These are phyloP conservation scores for Hemaris fuciformis DNA, from an alignment of 2,888 invertebrate species.

Conservation along the genomic window DNA sequence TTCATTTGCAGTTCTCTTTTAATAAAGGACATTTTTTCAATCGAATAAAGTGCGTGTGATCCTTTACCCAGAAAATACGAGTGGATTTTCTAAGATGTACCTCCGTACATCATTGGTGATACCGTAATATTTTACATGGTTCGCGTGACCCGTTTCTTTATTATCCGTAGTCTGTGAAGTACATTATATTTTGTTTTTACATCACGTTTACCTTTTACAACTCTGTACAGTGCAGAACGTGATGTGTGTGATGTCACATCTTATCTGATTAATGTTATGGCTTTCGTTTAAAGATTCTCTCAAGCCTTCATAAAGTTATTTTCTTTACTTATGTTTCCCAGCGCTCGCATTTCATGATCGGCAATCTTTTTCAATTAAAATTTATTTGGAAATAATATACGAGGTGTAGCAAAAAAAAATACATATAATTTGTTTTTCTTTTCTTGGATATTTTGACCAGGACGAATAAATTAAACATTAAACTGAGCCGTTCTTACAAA, in stretches of 20 bases:
- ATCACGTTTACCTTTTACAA: neutral
- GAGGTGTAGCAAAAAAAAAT: neutral
- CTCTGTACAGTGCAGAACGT: neutral
- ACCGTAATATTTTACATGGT: neutral
- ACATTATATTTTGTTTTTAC: neutral
- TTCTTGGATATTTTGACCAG: no score
- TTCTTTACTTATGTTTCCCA: no score
- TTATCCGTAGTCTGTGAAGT: neutral
- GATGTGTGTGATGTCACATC: neutral
- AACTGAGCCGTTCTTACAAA: no score
- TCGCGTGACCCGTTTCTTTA: constrained; percentile 1
- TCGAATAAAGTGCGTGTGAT: no score
- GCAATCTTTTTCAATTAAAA: no score
- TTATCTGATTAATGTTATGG: neutral
- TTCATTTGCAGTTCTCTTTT: no score
- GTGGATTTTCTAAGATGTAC: neutral
- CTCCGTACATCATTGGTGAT: neutral
- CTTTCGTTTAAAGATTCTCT: neutral
- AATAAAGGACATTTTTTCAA: no score
- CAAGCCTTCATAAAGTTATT: neutral
- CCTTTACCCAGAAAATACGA: no score
- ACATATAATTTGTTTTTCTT: neutral
- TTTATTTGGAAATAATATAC: no score
- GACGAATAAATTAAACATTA: no score
- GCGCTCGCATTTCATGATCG: no score